Evolutionary conservation across 2,113 vertebrate genomes (phyloP), one percentile per base, ranked within the genome.

Genomic region (Apodemus speciosus): DNA sequence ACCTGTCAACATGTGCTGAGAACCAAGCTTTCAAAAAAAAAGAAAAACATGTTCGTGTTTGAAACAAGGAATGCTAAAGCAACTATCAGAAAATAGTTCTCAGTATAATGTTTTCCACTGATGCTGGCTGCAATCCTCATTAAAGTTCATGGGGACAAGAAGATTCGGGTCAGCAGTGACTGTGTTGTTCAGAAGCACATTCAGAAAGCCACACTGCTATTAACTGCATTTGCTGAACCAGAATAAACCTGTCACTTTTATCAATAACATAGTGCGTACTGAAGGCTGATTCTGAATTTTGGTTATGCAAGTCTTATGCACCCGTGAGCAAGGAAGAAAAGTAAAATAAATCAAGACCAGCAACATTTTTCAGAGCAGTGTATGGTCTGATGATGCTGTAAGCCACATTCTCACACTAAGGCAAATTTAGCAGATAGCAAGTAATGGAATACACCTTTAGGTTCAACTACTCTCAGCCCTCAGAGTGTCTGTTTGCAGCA

Each of bases 121-220:
- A 56, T 86, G 79, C 85, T 93, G 89, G 43, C 73, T 75, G 10
- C 46, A 84, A 51, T 92, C 62, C 53, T 89, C 92, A 43, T 92
- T 94, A 96, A 83, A 96, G 92, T 90, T 93, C 77, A 81, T 4
- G 38, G 49, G 85, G 62, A 93, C 38, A 79, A 77, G 93, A 83
- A 86, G 35, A 89, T 69, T 8, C 58, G 38, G n/a, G 46, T 77
- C 53, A 62, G 76, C 93, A 90, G 40, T 77, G 66, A n/a, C 35
- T 71, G 9, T 11, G 49, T 73, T 14, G 35, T 92, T 96, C 86
- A 64, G 73, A 95, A 93, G 43, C 43, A 86, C 76, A 46, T 85
- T 90, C 72, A 64, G 20, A 51, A 89, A 79, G 76, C 18, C 23
- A 3, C 0, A 32, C 6, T 8, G 0, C 66, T 87, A 60, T 9